Base-by-base conservation (phyloP, 2,113 vertebrate genomes). In the Hemicordylus capensis region DNA sequence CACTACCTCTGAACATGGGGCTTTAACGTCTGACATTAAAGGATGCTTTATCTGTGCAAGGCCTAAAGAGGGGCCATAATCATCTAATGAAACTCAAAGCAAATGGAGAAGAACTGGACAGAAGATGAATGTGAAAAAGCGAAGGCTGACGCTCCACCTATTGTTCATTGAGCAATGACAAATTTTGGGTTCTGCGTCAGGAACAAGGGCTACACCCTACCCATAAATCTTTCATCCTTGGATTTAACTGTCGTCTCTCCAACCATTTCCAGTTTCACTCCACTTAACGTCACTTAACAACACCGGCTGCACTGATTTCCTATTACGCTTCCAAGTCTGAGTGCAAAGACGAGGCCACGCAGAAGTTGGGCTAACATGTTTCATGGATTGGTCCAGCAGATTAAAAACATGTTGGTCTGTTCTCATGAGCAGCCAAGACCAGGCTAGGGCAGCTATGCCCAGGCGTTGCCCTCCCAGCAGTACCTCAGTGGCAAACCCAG, bases 161-260 rank as follows among this genome's bases (percentile, higher is more conserved):
- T 90, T 92, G 89, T 95, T 94, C 92, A 93, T 89, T 89, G 88
- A 90, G 88, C 69, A 94, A 94, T 94, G 93, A 88, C 87, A 92
- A 90, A 92, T 95, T 86, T 94, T 93, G 92, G 90, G 92, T 95
- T 95, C 92, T 93, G 92, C 92, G 91, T 94, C 92, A 87, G 94
- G 93, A 94, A 94, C 84, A 88, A 89, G 91, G 93, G 90, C 93
- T 95, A 91, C 93, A 89, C 93, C 94, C 93, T 93, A 91, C 90
- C 92, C 92, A 94, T 94, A 93, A 93, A 95, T 94, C 94, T 93
- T 90, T 95, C 94, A 93, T 93, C 92, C 89, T 92, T 80, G 87
- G 87, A 93, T 93, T 93, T 83, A 92, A 90, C 90, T 94, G 93
- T 93, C 90, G 93, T 93, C 90, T 93, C 89, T 91, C 94, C 46